These are phyloP conservation scores for Thalassoma bifasciatum DNA, from an alignment of 2,113 vertebrate genomes.

Conservation along the genomic window DNA sequence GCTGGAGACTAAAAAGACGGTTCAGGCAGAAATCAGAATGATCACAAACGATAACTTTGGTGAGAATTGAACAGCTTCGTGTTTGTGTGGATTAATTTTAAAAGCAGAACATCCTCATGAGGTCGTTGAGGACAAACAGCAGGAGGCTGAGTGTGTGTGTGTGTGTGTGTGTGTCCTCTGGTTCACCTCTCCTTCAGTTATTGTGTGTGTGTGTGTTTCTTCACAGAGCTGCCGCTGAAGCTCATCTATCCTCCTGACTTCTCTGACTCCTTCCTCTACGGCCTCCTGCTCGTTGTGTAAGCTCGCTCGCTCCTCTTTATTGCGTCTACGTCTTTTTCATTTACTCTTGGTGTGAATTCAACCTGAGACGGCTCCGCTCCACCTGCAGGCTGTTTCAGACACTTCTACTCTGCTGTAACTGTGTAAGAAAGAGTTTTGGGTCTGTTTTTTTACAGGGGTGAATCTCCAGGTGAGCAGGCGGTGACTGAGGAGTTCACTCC, in stretches of 20 bases:
- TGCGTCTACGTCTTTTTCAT: slow-evolving; percentile 35
- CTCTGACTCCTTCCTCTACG: slow-evolving; percentile 90
- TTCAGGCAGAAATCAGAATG: slow-evolving; percentile 83
- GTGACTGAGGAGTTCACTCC: slow-evolving; percentile 72
- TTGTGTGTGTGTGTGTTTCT: slow-evolving; percentile 52
- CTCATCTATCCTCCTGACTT: slow-evolving; percentile 92
- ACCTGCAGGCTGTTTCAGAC: no score
- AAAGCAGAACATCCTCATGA: background rate
- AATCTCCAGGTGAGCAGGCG: slow-evolving; percentile 59
- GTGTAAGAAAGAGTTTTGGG: no score
- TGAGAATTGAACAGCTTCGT: slow-evolving; percentile 62
- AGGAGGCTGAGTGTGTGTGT: background rate
- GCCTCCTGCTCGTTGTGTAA: slow-evolving; percentile 92
- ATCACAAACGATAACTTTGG: slow-evolving; percentile 90
- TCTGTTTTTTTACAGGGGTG: slow-evolving; percentile 45
- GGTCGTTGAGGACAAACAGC: slow-evolving; percentile 8
- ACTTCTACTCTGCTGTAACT: no score
- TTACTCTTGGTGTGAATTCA: background rate
- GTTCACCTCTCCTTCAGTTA: slow-evolving; percentile 22
- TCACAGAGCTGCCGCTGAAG: slow-evolving; percentile 92
- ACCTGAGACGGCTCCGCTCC: no score
- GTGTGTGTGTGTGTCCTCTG: background rate
- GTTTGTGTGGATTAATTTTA: background rate
- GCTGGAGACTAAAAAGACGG: slow-evolving; percentile 84
- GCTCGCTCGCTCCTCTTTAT: slow-evolving; percentile 69